phyloP scores from a whole-genome alignment of 2,113 vertebrate genomes.

The Phoenicopterus ruber region DNA sequence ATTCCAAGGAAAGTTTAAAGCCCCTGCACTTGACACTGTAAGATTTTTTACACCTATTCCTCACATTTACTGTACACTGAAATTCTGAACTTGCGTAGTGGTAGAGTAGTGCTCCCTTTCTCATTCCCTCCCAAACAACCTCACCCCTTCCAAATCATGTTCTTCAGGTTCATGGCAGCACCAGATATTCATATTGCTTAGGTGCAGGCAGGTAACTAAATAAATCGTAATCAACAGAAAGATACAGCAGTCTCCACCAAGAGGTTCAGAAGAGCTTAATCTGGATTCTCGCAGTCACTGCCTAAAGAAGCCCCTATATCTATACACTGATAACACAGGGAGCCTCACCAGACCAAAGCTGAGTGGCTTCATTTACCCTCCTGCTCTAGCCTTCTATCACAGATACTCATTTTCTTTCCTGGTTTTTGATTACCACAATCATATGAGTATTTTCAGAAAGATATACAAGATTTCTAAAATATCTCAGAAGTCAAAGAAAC shows the following conservation, averaged over 20 bases:
- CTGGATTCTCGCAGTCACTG: not conserved
- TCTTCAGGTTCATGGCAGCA: not conserved
- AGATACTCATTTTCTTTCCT: not conserved
- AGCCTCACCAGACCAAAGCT: not conserved
- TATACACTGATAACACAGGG: not conserved
- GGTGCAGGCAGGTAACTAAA: not conserved
- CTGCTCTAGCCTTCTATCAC: not conserved
- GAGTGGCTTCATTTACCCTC: not conserved
- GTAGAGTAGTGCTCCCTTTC: not conserved
- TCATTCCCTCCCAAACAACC: not conserved
- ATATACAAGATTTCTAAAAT: not conserved
- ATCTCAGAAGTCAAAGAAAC: not conserved
- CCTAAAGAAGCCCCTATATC: not conserved
- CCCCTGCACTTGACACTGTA: not conserved
- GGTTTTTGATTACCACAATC: not conserved
- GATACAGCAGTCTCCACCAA: not conserved
- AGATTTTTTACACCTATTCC: not conserved
- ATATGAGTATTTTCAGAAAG: not conserved
- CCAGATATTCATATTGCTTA: not conserved
- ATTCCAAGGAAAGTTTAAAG: slow-evolving; percentile 25
- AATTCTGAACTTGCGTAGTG: not conserved
- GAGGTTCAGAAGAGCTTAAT: not conserved
- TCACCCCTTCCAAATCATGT: not conserved
- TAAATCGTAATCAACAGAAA: not conserved
- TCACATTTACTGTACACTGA: not conserved